phyloP scores from a whole-genome alignment of 2,113 vertebrate species.

The Lepus europaeus region DNA sequence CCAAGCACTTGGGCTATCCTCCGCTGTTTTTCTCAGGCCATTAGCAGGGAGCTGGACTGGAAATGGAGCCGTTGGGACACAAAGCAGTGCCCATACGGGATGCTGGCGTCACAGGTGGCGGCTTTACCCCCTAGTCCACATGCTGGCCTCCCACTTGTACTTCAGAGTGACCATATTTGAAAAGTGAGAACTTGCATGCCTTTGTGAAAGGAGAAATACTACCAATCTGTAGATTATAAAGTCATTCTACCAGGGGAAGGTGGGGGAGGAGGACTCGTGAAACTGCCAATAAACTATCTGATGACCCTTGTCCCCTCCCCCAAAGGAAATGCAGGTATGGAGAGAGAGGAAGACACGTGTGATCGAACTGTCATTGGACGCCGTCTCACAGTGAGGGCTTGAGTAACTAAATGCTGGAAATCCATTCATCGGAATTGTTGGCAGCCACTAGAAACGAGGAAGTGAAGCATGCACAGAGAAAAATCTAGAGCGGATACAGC shows the following conservation, averaged over 20 bases:
- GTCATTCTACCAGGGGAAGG: neutral
- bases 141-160: neutral
- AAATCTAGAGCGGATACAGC: neutral
- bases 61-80: too few relatives aligned
- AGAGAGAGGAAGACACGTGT: neutral
- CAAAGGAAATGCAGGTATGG: neutral
- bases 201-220: neutral
- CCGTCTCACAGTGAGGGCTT: neutral
- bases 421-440: neutral
- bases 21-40: too few relatives aligned
- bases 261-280: neutral
- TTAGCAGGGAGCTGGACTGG: too few relatives aligned
- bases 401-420: neutral
- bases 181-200: neutral
- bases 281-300: neutral
- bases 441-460: neutral
- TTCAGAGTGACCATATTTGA: neutral
- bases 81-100: too few relatives aligned
- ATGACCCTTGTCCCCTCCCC: neutral
- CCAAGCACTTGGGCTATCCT: too few relatives aligned
- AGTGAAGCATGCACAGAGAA: conserved; percentile 12
- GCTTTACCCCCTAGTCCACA: too few relatives aligned
- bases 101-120: too few relatives aligned
- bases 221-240: neutral
- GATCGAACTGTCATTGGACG: neutral